Conservation (phyloP, 2,797 vertebrate genomes). For the Garrulus glandarius region DNA sequence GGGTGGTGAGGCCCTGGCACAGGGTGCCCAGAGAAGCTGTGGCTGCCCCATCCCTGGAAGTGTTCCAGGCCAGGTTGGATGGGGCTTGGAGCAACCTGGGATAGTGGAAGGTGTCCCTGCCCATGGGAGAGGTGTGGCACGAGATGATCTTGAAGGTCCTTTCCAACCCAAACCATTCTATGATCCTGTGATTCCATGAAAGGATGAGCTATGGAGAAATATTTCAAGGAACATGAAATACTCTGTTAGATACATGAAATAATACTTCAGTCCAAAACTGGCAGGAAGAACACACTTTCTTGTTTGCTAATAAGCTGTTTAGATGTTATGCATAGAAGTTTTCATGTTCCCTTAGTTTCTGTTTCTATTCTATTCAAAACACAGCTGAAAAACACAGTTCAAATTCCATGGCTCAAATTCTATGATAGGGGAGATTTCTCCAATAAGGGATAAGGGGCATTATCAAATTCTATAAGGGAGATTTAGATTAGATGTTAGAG, state of each 20-base stretch:
- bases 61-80: rapidly evolving
- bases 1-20: neutral
- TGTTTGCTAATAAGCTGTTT: neutral
- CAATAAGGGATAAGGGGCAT: neutral
- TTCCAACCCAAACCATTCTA: neutral
- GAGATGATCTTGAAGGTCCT: neutral
- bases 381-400: neutral
- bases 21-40: neutral
- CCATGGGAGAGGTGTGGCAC: neutral
- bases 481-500: neutral
- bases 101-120: rapidly evolving
- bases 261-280: neutral
- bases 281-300: neutral
- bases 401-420: neutral
- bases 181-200: neutral
- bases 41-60: neutral
- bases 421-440: neutral
- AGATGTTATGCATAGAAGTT: neutral
- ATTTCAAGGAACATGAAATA: neutral
- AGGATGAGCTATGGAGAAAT: neutral
- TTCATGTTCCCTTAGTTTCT: neutral
- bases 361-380: neutral
- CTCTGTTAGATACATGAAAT: neutral
- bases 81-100: neutral
- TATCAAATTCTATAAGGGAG: neutral